These are phyloP conservation scores for Ispidina picta DNA, from an alignment of 2,797 vertebrate species.

Conservation along the genomic window DNA sequence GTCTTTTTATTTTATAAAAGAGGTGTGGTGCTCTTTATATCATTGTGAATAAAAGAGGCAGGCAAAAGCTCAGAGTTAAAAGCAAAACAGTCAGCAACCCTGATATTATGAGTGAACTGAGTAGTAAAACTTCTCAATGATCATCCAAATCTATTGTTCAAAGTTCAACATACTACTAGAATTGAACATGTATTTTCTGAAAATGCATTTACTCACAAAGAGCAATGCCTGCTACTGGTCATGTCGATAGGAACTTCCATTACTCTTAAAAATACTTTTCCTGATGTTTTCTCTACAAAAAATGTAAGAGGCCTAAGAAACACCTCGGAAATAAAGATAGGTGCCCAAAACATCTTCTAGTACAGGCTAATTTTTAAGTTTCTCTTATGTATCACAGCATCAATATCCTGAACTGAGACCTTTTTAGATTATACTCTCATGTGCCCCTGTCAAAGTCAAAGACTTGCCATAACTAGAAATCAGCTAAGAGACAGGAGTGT, in stretches of 20 bases:
- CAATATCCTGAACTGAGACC: not conserved
- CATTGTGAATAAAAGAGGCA: not conserved
- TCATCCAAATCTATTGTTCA: not conserved
- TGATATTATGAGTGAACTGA: not conserved
- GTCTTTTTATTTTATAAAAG: not conserved
- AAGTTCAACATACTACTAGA: not conserved
- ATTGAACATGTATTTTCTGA: not conserved
- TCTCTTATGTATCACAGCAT: not conserved
- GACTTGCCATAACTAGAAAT: not conserved
- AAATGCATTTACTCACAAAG: not conserved
- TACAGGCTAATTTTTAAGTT: not conserved
- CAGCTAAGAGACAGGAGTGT: not conserved
- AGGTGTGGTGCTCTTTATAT: not conserved
- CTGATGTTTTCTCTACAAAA: not conserved
- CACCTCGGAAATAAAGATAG: not conserved
- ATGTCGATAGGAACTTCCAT: not conserved
- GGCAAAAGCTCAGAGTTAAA: not conserved
- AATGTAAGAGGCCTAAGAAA: not conserved
- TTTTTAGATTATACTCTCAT: not conserved
- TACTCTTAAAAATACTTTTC: not conserved
- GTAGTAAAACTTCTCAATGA: not conserved
- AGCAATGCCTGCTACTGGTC: not conserved
- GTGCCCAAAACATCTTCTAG: not conserved
- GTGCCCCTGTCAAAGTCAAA: not conserved
- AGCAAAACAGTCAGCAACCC: fast-evolving